phyloP scores from a whole-genome alignment of 2,888 invertebrate species.

The Dolichomitus sp. region DNA sequence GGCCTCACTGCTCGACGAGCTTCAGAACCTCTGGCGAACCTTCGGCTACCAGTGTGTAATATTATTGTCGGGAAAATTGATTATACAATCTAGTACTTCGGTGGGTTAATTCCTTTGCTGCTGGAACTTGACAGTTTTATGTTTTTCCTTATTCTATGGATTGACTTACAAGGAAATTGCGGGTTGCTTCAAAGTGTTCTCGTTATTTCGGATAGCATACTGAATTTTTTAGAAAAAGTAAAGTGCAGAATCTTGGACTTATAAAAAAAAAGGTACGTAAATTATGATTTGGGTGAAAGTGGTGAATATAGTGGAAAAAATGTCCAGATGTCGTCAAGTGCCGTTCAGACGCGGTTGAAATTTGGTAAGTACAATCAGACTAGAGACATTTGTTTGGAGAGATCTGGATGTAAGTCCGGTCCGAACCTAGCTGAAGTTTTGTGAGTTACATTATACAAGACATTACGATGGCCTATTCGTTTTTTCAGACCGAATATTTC shows the following conservation, averaged over 20 bases:
- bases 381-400: too few relatives aligned
- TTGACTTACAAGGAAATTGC: neutral
- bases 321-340: too few relatives aligned
- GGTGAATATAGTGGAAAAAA: too few relatives aligned
- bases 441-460: too few relatives aligned
- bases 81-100: conserved; percentile 68
- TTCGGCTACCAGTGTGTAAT: conserved; percentile 68
- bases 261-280: too few relatives aligned
- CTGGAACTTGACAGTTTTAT: neutral
- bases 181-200: neutral
- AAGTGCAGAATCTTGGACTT: neutral
- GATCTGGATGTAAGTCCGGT: too few relatives aligned
- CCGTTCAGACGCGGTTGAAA: too few relatives aligned
- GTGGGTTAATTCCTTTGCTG: neutral
- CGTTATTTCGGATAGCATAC: neutral
- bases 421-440: too few relatives aligned
- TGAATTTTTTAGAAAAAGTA: neutral
- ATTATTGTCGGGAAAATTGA: conserved; percentile 79
- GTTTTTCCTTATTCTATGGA: neutral
- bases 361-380: too few relatives aligned
- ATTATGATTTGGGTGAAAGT: too few relatives aligned
- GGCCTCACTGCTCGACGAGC: conserved; percentile 75
- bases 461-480: too few relatives aligned
- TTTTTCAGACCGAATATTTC: neutral
- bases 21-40: conserved; percentile 34